A percentile compares a stretch with the other conserved stretches of the same genome.
phyloP scores from a whole-genome alignment of 2,113 vertebrate species.

The Pantherophis guttatus region DNA sequence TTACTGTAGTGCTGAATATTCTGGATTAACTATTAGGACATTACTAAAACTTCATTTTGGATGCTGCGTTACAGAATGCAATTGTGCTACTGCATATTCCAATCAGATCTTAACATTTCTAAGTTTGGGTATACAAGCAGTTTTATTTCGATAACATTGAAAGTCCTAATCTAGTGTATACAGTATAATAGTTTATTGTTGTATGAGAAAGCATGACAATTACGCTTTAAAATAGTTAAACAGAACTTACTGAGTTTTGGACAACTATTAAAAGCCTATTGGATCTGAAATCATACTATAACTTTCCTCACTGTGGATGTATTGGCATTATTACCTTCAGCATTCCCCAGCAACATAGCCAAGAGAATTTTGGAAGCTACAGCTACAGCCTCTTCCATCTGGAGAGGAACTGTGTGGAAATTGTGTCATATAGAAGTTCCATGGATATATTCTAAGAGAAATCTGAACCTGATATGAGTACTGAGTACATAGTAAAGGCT shows the following conservation, averaged over 20 bases:
- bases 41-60: background rate
- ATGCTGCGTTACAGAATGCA: background rate
- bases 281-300: background rate
- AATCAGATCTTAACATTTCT: conserved; percentile 65
- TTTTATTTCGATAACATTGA: background rate
- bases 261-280: background rate
- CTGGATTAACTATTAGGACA: conserved; percentile 44
- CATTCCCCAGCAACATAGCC: background rate
- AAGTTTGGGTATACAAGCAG: conserved; percentile 39
- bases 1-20: conserved; percentile 20
- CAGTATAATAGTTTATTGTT: background rate
- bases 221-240: background rate
- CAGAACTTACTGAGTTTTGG: background rate
- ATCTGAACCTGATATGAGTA: background rate
- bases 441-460: background rate
- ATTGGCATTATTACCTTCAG: background rate
- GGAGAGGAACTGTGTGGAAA: background rate
- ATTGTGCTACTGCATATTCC: conserved; percentile 60
- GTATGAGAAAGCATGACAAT: no score
- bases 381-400: background rate
- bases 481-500: background rate
- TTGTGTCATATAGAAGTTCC: background rate
- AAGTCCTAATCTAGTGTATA: background rate
- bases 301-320: background rate
- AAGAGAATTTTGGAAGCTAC: background rate